These are phyloP conservation scores for Poecile montanus DNA, from an alignment of 2,797 vertebrate genomes.

Conservation along the genomic window DNA sequence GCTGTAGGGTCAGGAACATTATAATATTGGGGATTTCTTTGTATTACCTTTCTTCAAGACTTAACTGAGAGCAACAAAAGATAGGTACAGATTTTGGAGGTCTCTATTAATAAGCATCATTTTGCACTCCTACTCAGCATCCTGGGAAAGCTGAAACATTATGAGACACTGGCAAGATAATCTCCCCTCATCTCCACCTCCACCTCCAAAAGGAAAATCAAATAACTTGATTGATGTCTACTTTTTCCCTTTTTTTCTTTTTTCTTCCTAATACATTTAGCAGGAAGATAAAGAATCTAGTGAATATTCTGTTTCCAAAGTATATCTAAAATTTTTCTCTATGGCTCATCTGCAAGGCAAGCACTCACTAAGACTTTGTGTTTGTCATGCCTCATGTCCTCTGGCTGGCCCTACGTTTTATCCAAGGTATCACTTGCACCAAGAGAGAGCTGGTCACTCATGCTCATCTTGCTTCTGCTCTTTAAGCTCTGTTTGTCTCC, in stretches of 20 bases:
- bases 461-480: neutral
- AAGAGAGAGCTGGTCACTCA: fast-evolving
- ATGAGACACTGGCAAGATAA: neutral
- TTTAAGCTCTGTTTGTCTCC: neutral
- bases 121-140: neutral
- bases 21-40: neutral
- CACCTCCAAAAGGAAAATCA: neutral
- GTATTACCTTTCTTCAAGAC: neutral
- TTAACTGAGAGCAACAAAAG: neutral
- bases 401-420: neutral
- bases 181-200: neutral
- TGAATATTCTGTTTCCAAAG: neutral
- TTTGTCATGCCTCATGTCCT: neutral
- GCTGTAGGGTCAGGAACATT: neutral
- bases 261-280: neutral
- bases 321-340: neutral
- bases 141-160: neutral
- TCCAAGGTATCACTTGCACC: neutral
- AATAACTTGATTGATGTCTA: fast-evolving
- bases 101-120: neutral
- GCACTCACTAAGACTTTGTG: neutral
- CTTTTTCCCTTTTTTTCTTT: too few relatives aligned
- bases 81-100: neutral
- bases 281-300: neutral
- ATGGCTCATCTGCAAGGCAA: neutral